Evolutionary conservation across 2,797 vertebrate genomes (phyloP).

Genomic region (Rachycentron canadum): DNA sequence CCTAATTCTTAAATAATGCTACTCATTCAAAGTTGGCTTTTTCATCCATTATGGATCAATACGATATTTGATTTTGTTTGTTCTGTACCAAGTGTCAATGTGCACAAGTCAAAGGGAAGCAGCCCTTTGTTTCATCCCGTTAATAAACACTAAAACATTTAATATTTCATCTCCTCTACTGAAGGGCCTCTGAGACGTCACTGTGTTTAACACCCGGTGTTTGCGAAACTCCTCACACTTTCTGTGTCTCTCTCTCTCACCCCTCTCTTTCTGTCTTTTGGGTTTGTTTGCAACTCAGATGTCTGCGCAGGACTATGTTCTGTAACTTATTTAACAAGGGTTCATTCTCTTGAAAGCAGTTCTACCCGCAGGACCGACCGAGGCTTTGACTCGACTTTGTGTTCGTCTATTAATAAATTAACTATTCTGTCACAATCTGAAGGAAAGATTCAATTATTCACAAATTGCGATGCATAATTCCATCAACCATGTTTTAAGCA

Average conservation of each 20-base stretch:
- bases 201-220: constrained; percentile 80
- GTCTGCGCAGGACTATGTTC: constrained; percentile 77
- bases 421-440: constrained; percentile 87
- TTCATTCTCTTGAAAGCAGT: constrained; percentile 85
- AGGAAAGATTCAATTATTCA: constrained; percentile 89
- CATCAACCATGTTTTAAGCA: constrained; percentile 84
- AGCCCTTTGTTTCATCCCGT: constrained; percentile 87
- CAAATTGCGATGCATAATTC: constrained; percentile 87
- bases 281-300: constrained; percentile 83
- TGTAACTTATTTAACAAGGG: constrained; percentile 88
- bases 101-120: constrained; percentile 89
- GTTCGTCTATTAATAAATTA: constrained; percentile 89
- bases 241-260: constrained; percentile 41
- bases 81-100: constrained; percentile 87
- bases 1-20: constrained; percentile 86
- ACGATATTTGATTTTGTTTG: constrained; percentile 87
- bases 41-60: constrained; percentile 89
- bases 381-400: constrained; percentile 86
- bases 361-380: constrained; percentile 84
- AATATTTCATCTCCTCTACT: constrained; percentile 86
- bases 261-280: constrained; percentile 72
- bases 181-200: constrained; percentile 79
- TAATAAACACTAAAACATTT: constrained; percentile 87
- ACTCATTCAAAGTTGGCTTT: constrained; percentile 81
- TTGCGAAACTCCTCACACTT: constrained; percentile 62